Percentiles rank a stretch among this genome's conserved stretches.
Evolutionary conservation across 2,113 vertebrate genomes (phyloP).

Genomic region (Gasterosteus nipponicus): DNA sequence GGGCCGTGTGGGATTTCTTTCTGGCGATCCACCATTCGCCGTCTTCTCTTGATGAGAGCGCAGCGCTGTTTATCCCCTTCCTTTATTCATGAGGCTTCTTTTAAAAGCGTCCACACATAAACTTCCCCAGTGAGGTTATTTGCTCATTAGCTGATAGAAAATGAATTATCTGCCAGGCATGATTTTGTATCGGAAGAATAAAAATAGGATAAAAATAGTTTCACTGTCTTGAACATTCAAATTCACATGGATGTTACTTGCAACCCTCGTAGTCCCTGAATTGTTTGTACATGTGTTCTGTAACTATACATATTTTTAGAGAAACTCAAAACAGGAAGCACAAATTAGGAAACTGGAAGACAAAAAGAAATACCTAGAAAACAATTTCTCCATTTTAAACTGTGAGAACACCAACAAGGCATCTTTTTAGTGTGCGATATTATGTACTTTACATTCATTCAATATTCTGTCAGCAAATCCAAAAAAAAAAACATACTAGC

Average conservation of each 20-base stretch:
- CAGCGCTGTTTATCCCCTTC: slow-evolving; percentile 12
- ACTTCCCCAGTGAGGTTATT: slow-evolving; percentile 34
- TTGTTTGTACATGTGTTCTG: slow-evolving; percentile 5
- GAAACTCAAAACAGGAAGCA: neutral
- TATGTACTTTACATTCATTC: neutral
- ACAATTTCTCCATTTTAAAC: neutral
- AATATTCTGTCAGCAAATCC: neutral
- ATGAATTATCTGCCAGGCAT: slow-evolving; percentile 24
- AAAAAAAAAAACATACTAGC: neutral
- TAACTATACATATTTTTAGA: slow-evolving; percentile 17
- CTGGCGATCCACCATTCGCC: slow-evolving; percentile 58
- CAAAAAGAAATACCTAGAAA: neutral
- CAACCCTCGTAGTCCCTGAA: neutral
- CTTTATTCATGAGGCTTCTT: slow-evolving; percentile 37
- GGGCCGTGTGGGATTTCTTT: slow-evolving; percentile 65
- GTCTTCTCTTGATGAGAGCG: slow-evolving; percentile 48
- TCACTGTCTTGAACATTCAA: slow-evolving; percentile 12
- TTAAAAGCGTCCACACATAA: slow-evolving; percentile 19
- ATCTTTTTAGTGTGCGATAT: neutral
- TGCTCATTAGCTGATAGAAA: slow-evolving; percentile 48
- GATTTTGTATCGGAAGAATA: slow-evolving; percentile 11
- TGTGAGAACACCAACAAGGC: neutral
- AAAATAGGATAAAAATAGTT: neutral
- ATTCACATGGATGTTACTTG: slow-evolving; percentile 12
- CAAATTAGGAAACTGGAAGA: neutral